Evolutionary conservation across 2,113 vertebrate genomes (phyloP).

Genomic region (Pseudolaguvia tuberculata): DNA sequence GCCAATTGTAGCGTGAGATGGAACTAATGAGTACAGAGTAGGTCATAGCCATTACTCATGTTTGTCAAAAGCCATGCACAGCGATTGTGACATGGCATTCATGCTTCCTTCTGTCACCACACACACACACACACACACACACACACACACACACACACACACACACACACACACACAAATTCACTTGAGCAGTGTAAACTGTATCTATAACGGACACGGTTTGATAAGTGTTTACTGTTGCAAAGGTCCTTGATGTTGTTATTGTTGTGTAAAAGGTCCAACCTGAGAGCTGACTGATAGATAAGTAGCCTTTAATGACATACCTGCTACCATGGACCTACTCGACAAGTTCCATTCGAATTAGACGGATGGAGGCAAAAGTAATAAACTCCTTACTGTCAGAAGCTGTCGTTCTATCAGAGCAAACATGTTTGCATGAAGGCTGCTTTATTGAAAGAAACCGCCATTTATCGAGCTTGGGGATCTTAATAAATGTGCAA

Average conservation of each 20-base stretch:
- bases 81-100: not conserved
- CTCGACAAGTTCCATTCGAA: not conserved
- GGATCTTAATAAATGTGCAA: not conserved
- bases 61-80: constrained; percentile 54
- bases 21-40: constrained; percentile 61
- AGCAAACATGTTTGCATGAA: constrained; percentile 4
- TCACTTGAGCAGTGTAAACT: constrained; percentile 6
- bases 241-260: constrained; percentile 22
- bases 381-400: constrained; percentile 23
- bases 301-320: constrained; percentile 24
- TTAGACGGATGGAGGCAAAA: constrained; percentile 9
- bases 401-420: not conserved
- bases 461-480: constrained; percentile 6
- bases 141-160: constrained; percentile 5
- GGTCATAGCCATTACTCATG: constrained; percentile 54
- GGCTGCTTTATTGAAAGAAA: not conserved
- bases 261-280: constrained; percentile 10
- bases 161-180: constrained; percentile 14
- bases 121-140: constrained; percentile 16
- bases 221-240: constrained; percentile 33
- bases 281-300: constrained; percentile 16
- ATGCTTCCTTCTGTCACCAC: not conserved
- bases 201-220: constrained; percentile 4
- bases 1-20: constrained; percentile 54
- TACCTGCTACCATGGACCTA: constrained; percentile 3